Evolutionary conservation across 1,140 invertebrate species (phyloP).

Genomic region (Reticulitermes speratus): DNA sequence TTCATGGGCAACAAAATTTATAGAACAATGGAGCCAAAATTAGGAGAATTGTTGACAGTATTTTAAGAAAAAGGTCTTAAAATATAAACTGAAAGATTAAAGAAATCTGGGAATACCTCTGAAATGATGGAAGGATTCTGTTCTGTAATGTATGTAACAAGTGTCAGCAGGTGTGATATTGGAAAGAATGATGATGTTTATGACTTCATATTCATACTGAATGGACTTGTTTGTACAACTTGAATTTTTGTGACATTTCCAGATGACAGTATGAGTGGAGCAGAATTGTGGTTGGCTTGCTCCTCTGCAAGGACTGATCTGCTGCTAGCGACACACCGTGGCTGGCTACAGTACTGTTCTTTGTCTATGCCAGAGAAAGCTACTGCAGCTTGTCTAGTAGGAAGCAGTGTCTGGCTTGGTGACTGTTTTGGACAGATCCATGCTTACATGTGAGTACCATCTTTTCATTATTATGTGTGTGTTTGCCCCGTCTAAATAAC

Average conservation of each 20-base stretch:
- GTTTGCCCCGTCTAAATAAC: too few relatives aligned
- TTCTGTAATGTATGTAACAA: too few relatives aligned
- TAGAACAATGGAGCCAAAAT: too few relatives aligned
- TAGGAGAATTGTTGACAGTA: too few relatives aligned
- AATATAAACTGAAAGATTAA: too few relatives aligned
- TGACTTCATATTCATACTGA: background rate
- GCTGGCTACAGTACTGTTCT: conserved; percentile 54
- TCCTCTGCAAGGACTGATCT: conserved; percentile 70
- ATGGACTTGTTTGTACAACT: background rate
- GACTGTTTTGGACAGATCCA: conserved; percentile 78
- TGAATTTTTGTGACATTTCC: conserved; percentile 24
- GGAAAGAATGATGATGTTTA: too few relatives aligned
- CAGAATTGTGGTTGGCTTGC: conserved; percentile 70
- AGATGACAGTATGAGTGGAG: conserved; percentile 47
- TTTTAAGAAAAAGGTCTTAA: too few relatives aligned
- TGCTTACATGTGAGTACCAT: conserved; percentile 64
- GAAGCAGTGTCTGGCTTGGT: conserved; percentile 79
- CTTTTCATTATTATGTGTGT: background rate
- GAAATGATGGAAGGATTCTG: too few relatives aligned
- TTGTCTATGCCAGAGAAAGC: conserved; percentile 42
- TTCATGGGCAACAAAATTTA: too few relatives aligned
- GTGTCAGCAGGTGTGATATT: too few relatives aligned
- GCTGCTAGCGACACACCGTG: conserved; percentile 57
- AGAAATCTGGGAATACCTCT: too few relatives aligned
- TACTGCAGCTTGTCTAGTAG: conserved; percentile 57